phyloP scores from a whole-genome alignment of 2,888 invertebrate genomes.

The Xestoiulus laeticollis region DNA sequence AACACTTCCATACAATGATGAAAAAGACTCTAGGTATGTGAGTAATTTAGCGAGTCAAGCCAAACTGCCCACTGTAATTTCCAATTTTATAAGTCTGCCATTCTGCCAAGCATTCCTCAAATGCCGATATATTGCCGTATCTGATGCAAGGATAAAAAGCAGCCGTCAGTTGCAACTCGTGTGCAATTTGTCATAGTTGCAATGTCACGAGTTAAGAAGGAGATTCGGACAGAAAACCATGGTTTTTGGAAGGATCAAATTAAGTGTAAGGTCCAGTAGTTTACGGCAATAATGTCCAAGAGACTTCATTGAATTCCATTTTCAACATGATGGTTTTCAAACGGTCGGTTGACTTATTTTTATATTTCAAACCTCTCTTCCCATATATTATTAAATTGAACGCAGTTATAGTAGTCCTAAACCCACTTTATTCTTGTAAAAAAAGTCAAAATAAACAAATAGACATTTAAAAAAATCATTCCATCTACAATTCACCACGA shows the following conservation, averaged over 20 bases:
- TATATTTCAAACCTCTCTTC: neutral
- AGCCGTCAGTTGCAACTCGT: constrained; percentile 40
- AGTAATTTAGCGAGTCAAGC: constrained; percentile 31
- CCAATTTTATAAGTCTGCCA: constrained; percentile 30
- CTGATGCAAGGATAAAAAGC: constrained; percentile 37
- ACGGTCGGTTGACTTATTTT: constrained; percentile 12
- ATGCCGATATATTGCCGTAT: neutral
- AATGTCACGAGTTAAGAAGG: constrained; percentile 39
- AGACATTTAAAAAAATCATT: neutral
- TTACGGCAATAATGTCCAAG: constrained; percentile 3
- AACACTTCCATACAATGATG: neutral
- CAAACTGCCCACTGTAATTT: constrained; percentile 35
- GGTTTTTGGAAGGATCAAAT: constrained; percentile 37
- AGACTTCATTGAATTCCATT: constrained; percentile 29
- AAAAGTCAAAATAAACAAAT: neutral
- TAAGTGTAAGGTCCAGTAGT: constrained; percentile 39
- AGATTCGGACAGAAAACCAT: constrained; percentile 16
- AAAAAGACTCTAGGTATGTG: neutral
- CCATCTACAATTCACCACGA: no score
- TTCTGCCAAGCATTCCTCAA: neutral
- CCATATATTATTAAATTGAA: neutral
- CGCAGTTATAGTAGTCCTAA: neutral
- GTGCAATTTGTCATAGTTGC: constrained; percentile 29
- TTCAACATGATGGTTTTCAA: constrained; percentile 34
- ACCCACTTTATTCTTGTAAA: neutral